Conservation (phyloP, 2,113 vertebrate genomes). For the Pelodiscus sinensis region DNA sequence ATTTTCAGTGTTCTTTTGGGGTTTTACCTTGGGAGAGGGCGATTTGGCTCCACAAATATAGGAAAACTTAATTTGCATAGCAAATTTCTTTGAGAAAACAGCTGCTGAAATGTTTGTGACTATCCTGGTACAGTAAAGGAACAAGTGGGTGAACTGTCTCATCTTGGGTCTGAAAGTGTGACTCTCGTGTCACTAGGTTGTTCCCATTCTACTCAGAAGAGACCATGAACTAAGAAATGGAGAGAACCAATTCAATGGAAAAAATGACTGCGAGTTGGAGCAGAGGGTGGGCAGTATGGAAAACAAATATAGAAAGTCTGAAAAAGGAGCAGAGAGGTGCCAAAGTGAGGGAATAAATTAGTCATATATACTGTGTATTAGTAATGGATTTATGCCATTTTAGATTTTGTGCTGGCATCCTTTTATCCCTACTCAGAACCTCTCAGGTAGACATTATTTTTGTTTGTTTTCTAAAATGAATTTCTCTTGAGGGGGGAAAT, state of each 20-base stretch:
- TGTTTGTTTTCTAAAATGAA: background rate
- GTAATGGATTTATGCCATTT: background rate
- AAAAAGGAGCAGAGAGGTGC: background rate
- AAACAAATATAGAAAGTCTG: background rate
- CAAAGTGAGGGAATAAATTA: background rate
- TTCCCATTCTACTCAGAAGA: background rate
- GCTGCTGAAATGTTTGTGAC: background rate
- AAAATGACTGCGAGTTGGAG: background rate
- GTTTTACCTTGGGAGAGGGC: background rate
- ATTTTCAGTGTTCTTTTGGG: background rate
- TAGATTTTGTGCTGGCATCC: background rate
- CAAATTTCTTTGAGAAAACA: background rate
- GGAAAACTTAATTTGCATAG: conserved; percentile 23
- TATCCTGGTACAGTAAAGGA: background rate
- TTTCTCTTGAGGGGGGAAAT: background rate
- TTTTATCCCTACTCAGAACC: background rate
- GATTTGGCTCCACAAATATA: background rate
- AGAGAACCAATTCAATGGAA: background rate
- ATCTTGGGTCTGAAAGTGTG: background rate
- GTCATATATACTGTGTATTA: rapidly evolving
- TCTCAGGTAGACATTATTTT: background rate
- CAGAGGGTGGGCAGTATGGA: background rate
- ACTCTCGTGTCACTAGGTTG: background rate
- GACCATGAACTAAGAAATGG: background rate
- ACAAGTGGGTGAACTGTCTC: rapidly evolving